phyloP scores from a whole-genome alignment of 1,140 invertebrate species.

The Trichonephila clavipes region DNA sequence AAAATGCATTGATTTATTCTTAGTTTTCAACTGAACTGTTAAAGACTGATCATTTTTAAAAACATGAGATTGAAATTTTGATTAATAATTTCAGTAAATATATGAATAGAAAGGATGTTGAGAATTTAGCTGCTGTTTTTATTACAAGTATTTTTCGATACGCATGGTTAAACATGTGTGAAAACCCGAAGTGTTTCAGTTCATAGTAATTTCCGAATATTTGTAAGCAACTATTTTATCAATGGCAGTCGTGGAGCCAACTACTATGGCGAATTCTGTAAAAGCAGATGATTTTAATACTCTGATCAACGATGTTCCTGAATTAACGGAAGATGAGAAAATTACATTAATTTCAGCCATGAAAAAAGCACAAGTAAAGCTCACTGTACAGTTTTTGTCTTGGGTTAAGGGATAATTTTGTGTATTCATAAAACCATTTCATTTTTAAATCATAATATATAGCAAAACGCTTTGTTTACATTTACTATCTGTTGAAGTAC shows the following conservation, averaged over 20 bases:
- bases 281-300: slow-evolving; percentile 74
- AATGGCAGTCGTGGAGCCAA: slow-evolving; percentile 41
- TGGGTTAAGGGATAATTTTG: not conserved
- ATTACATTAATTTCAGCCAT: slow-evolving; percentile 67
- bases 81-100: not conserved
- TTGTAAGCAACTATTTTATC: not conserved
- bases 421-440: not conserved
- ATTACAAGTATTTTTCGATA: not conserved
- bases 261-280: slow-evolving; percentile 66
- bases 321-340: slow-evolving; percentile 75
- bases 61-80: not conserved
- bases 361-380: slow-evolving; percentile 74
- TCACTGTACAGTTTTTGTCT: not conserved
- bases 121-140: not conserved
- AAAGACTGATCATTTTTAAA: not conserved
- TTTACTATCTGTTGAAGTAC: slow-evolving; percentile 34
- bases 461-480: slow-evolving; percentile 48
- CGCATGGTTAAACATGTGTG: not conserved
- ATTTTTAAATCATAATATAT: not conserved
- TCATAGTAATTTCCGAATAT: not conserved
- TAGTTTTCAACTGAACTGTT: not conserved
- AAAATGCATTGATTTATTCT: not conserved
- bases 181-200: not conserved
- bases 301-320: slow-evolving; percentile 74
- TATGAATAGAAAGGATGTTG: not conserved